These are phyloP conservation scores for Ptilonorhynchus violaceus DNA, from an alignment of 2,113 vertebrate species.

Conservation along the genomic window DNA sequence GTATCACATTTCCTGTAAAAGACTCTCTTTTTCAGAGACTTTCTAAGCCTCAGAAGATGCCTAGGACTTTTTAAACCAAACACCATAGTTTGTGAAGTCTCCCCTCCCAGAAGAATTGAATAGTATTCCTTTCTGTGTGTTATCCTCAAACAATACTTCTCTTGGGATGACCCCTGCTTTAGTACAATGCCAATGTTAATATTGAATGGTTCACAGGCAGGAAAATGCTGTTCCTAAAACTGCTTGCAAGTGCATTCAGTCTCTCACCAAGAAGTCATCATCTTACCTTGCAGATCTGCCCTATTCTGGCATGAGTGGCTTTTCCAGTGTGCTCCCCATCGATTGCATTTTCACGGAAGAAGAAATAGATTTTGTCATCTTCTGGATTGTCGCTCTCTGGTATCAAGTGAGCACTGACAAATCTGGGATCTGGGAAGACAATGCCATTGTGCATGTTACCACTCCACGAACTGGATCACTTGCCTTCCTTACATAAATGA, in stretches of 20 bases:
- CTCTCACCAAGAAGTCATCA: background rate
- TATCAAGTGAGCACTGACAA: conserved; percentile 88
- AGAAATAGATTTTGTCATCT: conserved; percentile 97
- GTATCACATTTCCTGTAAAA: background rate
- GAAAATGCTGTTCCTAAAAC: background rate
- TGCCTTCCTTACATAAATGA: background rate
- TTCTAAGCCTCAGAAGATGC: background rate
- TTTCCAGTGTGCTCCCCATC: conserved; percentile 95
- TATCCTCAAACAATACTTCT: background rate
- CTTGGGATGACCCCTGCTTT: background rate
- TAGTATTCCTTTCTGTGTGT: background rate
- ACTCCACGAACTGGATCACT: background rate
- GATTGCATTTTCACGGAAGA: conserved; percentile 96
- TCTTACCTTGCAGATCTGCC: conserved; percentile 97
- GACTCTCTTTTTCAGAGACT: background rate
- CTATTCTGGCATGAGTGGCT: conserved; percentile 93
- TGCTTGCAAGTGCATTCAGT: background rate
- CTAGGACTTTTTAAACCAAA: background rate
- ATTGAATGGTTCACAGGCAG: background rate
- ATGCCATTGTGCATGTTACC: background rate
- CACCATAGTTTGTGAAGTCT: accelerated
- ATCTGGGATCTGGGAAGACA: conserved; percentile 86
- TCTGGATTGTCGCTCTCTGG: conserved; percentile 97
- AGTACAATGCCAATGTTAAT: background rate
- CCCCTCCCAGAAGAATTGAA: background rate